Conservation (phyloP, 1,140 invertebrate species). For the Lasaia peninsularis region DNA sequence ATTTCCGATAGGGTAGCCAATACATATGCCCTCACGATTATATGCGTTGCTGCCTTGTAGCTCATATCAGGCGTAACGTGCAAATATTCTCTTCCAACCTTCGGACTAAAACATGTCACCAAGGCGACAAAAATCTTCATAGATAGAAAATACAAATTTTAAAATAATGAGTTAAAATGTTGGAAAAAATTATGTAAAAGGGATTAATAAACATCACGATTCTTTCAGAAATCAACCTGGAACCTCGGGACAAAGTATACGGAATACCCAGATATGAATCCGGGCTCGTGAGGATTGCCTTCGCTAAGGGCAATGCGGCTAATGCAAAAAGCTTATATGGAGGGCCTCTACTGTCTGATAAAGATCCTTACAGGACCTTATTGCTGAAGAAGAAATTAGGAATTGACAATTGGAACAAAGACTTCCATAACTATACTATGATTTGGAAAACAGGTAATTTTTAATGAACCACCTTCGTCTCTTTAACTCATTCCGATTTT, state of each 20-base stretch:
- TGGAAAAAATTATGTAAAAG: no score
- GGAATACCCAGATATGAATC: slow-evolving; percentile 74
- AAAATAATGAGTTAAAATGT: no score
- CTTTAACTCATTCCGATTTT: neutral
- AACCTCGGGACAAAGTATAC: slow-evolving; percentile 76
- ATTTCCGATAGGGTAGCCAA: no score
- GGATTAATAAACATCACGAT: neutral
- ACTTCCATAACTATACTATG: slow-evolving; percentile 82
- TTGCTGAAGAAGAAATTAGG: slow-evolving; percentile 57
- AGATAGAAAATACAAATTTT: no score
- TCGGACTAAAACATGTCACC: no score
- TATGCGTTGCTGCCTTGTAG: no score
- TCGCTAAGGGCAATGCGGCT: slow-evolving; percentile 65
- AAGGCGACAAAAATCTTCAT: no score
- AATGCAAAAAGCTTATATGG: slow-evolving; percentile 60
- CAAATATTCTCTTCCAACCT: no score
- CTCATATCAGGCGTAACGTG: no score
- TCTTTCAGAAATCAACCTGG: slow-evolving; percentile 78
- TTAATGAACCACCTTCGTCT: no score
- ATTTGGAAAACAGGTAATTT: slow-evolving; percentile 79
- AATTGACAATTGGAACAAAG: slow-evolving; percentile 77
- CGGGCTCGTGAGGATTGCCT: slow-evolving; percentile 74
- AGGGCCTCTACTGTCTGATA: slow-evolving; percentile 57
- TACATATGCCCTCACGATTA: no score
- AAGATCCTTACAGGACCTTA: slow-evolving; percentile 51